These are phyloP conservation scores for Ophthalmolycus amberensis DNA, from an alignment of 2,113 vertebrate species.

Conservation along the genomic window DNA sequence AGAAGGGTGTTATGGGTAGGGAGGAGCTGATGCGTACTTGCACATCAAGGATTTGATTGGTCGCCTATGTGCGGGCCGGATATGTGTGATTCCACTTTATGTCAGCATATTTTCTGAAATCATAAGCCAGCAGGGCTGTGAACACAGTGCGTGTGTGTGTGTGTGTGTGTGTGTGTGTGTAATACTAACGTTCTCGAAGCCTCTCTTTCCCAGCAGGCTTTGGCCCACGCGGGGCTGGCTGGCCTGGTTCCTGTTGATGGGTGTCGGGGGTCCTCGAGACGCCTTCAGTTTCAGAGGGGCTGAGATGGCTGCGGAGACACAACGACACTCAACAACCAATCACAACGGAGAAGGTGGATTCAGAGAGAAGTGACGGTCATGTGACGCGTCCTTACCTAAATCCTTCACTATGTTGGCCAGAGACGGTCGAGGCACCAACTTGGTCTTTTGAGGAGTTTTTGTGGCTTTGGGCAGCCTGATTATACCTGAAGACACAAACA, in stretches of 20 bases:
- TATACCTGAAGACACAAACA: slow-evolving; percentile 82
- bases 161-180: background rate
- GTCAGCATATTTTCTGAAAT: background rate
- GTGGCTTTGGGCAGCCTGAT: slow-evolving; percentile 93
- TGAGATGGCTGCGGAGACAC: slow-evolving; percentile 83
- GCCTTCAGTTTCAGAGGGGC: slow-evolving; percentile 93
- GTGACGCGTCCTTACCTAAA: slow-evolving; percentile 81
- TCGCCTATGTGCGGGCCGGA: no score
- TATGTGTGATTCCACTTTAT: background rate
- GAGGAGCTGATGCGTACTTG: background rate
- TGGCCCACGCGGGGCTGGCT: slow-evolving; percentile 88
- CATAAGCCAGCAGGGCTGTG: background rate
- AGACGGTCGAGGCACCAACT: slow-evolving; percentile 86
- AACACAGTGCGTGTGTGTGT: background rate
- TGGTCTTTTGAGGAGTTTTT: slow-evolving; percentile 88
- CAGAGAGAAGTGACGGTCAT: background rate
- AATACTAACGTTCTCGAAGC: slow-evolving; percentile 87
- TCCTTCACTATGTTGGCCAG: slow-evolving; percentile 91
- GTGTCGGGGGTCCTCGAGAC: slow-evolving; percentile 90
- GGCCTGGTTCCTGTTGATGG: slow-evolving; percentile 93
- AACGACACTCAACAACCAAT: background rate
- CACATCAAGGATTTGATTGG: background rate
- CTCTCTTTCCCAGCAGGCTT: slow-evolving; percentile 89
- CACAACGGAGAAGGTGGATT: background rate
- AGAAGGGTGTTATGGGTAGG: background rate